Evolutionary conservation across 2,797 vertebrate genomes (phyloP).

Genomic region (Pristis pectinata): DNA sequence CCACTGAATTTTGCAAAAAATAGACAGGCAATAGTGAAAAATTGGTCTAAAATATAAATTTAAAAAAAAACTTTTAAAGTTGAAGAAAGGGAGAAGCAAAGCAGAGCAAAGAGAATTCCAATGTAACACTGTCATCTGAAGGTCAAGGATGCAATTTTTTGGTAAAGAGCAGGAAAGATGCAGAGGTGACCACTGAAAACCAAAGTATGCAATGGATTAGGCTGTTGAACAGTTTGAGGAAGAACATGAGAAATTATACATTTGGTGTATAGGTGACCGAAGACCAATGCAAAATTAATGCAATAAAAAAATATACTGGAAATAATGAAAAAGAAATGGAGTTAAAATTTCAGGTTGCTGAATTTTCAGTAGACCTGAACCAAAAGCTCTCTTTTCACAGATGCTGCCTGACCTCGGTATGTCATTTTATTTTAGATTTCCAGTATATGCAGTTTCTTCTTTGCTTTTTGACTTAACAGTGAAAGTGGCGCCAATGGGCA

Average conservation of each 20-base stretch:
- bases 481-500: neutral
- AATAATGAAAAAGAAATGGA: no score
- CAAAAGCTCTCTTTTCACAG: no score
- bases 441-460: no score
- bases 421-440: no score
- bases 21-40: neutral
- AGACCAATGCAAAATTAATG: neutral
- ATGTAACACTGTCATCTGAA: neutral
- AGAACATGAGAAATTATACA: neutral
- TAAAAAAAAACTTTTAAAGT: neutral
- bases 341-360: no score
- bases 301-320: no score
- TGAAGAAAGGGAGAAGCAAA: neutral
- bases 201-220: neutral
- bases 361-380: no score
- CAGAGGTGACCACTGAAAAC: neutral
- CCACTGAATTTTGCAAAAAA: neutral
- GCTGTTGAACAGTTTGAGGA: neutral
- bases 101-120: neutral
- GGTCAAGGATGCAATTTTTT: neutral
- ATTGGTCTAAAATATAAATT: neutral
- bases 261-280: neutral
- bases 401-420: no score
- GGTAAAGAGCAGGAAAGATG: neutral
- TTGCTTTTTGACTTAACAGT: neutral